Evolutionary conservation across 2,797 vertebrate species (phyloP), one percentile per base, ranked within the genome.

Genomic region (Gadopsis bispinosus): DNA sequence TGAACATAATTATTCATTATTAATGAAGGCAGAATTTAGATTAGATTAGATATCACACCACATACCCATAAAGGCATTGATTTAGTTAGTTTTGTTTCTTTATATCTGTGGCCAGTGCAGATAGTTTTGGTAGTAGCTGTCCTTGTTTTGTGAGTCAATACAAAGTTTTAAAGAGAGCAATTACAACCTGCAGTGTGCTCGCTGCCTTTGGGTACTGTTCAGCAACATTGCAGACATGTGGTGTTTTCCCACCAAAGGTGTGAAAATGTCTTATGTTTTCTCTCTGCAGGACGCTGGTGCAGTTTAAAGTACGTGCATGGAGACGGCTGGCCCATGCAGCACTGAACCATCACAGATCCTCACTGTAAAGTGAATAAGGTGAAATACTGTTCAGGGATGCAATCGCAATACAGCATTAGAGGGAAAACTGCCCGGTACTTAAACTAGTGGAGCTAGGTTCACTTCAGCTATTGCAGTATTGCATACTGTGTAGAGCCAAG

Each of bases 341-440:
- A 56, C 63, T 45, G 59, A 79, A 64, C 73, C 51, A 55, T 69
- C 45, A 66, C n/a, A 66, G 33, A 69, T 41, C 63, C 62, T 71
- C 33, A 43, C 60, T 61, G 63, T 22, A 54, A 74, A 43, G 64
- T 17, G 58, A 80, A 64, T 31, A 22, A n/a, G 41, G 63, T 85
- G 79, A 80, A 83, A 77, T 51, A 66, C 61, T 63, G 47, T 20
- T 65, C 29, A 50, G 48, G 41, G 62, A 69, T 70, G 76, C 48
- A 67, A 78, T 33, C 69, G 64, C 37, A 73, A 80, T 62, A 43
- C 19, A 66, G 55, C 29, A 67, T 51, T 5, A 33, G 54, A 81
- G 37, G 37, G 60, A 60, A 47, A 41, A 70, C 56, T 43, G 66
- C 33, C 56, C 7, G 2, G 29, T 55, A 73, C 53, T 65, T 76